Evolutionary conservation across 92 coral and sea anemone genomes (phyloP).

Genomic region (Muricea muricata): DNA sequence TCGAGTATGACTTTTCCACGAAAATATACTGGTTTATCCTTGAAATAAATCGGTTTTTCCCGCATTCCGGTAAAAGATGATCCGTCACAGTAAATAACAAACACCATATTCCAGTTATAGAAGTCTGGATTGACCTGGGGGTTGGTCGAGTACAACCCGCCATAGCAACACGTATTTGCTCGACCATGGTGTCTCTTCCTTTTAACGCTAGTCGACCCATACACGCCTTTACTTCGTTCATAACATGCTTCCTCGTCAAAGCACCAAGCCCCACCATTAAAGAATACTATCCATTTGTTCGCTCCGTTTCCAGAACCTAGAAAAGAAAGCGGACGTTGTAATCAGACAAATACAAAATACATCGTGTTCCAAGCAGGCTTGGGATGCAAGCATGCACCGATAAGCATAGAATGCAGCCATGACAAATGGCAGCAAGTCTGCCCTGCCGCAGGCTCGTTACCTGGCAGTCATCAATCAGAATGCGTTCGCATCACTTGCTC

Average conservation of each 20-base stretch:
- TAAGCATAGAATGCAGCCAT: too few relatives aligned
- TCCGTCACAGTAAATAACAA: conserved; percentile 93
- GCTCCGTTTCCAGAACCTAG: conserved; percentile 46
- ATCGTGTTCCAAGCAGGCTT: too few relatives aligned
- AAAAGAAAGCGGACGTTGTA: background rate
- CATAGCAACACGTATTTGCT: conserved; percentile 47
- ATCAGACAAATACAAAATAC: background rate
- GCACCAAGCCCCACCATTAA: conserved; percentile 98
- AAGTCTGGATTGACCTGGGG: conserved; percentile 69
- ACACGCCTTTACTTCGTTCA: conserved; percentile 65
- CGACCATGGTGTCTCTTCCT: too few relatives aligned
- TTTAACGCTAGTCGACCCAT: conserved; percentile 74
- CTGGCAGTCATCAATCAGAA: too few relatives aligned
- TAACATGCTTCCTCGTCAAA: conserved; percentile 74
- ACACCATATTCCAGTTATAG: conserved; percentile 93
- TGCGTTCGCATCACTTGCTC: too few relatives aligned
- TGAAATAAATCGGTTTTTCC: conserved; percentile 73
- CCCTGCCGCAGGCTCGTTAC: too few relatives aligned
- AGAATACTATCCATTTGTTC: conserved; percentile 81
- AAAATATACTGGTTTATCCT: conserved; percentile 69
- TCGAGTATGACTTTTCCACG: conserved; percentile 89
- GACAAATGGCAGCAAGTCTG: too few relatives aligned
- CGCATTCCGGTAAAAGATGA: conserved; percentile 93
- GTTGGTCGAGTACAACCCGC: conserved; percentile 73
- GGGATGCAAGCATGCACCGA: too few relatives aligned